Percentiles rank a stretch among this genome's conserved stretches.
These are phyloP conservation scores for Spisula solida DNA, from an alignment of 2,888 invertebrate species.

Conservation along the genomic window DNA sequence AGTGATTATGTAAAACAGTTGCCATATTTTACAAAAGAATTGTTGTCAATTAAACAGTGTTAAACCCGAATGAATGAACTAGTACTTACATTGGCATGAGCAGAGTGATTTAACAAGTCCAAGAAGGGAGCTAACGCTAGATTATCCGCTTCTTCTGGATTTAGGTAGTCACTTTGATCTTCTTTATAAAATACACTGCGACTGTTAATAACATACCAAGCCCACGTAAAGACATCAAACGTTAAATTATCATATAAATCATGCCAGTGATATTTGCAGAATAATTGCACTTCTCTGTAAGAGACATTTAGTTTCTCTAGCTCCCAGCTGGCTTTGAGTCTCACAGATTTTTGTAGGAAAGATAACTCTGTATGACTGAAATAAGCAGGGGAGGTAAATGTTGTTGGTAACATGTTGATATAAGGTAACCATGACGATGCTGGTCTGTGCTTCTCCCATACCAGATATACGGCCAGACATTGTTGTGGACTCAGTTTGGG, in stretches of 20 bases:
- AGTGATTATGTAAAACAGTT: no score
- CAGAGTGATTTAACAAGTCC: constrained; percentile 96
- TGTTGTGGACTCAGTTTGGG: constrained; percentile 90
- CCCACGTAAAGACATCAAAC: constrained; percentile 91
- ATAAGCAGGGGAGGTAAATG: constrained; percentile 88
- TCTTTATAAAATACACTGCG: constrained; percentile 93
- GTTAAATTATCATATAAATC: constrained; percentile 79
- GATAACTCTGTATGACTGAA: constrained; percentile 77
- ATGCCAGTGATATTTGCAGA: constrained; percentile 55
- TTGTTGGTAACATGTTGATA: constrained; percentile 80
- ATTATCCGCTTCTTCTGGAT: constrained; percentile 79
- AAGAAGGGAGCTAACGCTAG: constrained; percentile 95
- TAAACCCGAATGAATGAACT: no score
- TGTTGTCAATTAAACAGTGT: no score
- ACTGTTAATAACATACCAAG: constrained; percentile 95
- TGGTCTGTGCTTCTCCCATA: constrained; percentile 90
- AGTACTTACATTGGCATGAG: constrained; percentile 82
- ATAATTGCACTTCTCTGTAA: constrained; percentile 56
- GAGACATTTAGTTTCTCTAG: constrained; percentile 62
- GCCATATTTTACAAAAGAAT: no score
- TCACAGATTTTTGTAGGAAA: constrained; percentile 74
- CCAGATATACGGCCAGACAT: constrained; percentile 91
- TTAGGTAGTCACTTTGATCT: constrained; percentile 87
- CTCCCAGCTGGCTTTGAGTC: constrained; percentile 57
- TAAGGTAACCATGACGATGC: constrained; percentile 85